A percentile compares a stretch with the other conserved stretches of the same genome.
Evolutionary conservation across 2,797 vertebrate genomes (phyloP).

Genomic region (Dicrostonyx torquatus): DNA sequence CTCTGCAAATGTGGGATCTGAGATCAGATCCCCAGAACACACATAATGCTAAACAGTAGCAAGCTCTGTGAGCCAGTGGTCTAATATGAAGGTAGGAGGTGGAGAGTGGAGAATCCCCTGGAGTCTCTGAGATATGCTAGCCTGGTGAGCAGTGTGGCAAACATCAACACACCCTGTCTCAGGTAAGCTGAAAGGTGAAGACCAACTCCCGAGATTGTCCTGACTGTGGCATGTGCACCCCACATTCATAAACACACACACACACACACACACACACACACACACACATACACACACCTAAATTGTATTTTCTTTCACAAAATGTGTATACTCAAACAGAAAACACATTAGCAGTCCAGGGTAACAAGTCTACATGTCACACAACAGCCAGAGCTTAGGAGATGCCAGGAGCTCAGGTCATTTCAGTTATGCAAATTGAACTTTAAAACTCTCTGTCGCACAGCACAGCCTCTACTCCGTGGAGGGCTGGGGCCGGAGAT

Average conservation of each 20-base stretch:
- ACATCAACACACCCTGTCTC: neutral
- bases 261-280: neutral
- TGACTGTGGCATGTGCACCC: neutral
- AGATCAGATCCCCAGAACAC: neutral
- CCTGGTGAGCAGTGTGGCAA: neutral
- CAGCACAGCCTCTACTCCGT: neutral
- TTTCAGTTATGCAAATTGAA: conserved; percentile 3
- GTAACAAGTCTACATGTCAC: neutral
- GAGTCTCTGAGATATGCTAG: neutral
- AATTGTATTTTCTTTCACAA: neutral
- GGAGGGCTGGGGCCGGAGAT: neutral
- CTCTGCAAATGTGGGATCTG: neutral
- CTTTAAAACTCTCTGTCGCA: neutral
- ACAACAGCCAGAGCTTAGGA: neutral
- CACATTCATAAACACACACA: neutral
- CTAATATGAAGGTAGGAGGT: neutral
- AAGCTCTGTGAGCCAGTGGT: neutral
- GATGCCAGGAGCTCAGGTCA: neutral
- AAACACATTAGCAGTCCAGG: neutral
- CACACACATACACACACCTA: neutral
- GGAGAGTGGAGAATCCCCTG: neutral
- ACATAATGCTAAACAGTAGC: neutral
- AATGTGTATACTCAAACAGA: conserved; percentile 16
- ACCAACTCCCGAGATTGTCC: neutral
- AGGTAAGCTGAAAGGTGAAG: neutral